Base-by-base conservation (phyloP, 1,140 invertebrate species). In the Trichogramma pretiosum region DNA sequence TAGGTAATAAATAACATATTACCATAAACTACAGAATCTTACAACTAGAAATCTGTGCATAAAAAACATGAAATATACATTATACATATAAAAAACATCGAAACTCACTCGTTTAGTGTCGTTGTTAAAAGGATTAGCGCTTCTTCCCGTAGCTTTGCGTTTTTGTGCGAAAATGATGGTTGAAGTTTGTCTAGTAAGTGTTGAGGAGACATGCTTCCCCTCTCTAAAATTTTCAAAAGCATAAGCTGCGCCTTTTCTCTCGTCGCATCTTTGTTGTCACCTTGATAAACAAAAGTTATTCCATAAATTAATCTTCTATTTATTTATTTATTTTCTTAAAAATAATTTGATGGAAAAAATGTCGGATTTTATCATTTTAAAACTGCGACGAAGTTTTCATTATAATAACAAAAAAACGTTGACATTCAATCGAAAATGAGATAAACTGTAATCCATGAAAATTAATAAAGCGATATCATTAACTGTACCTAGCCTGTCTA, bases 101-200 rank as follows among this genome's bases (percentile, higher is more conserved):
- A 21, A 28, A 53, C 80, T 78, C 72, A 91, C 80, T 86, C 85
- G 62, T 91, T 87, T 35, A 95, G 74, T 18, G 84, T 83, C 43
- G 85, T 82, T 32, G 87, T 79, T 40, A 92, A 76, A 56, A 85
- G 82, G 51, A 84, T 73, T 34, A 90, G 72, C 18, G 85, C 80
- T 65, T 90, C 88, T 68, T 93, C 89, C 52, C 87, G 70, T 50
- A 93, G 82, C 74, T 88, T 87, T 54, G 84, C 82, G 66, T 91
- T 87, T 72, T 91, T 91, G 65, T 93, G 89, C 57, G 77, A 73
- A 68, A 93, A 87, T 54, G 84, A 79, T 53, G 77, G 68, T 55
- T 77, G 68, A 21, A 91, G 70, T 62, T 82, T 81, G 48, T 93
- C 89, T 53, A 93, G 78, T 39, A 94, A 77, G 50, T 79, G 74